Evolutionary conservation across 2,113 vertebrate species (phyloP).

Genomic region (Gambusia holbrooki): DNA sequence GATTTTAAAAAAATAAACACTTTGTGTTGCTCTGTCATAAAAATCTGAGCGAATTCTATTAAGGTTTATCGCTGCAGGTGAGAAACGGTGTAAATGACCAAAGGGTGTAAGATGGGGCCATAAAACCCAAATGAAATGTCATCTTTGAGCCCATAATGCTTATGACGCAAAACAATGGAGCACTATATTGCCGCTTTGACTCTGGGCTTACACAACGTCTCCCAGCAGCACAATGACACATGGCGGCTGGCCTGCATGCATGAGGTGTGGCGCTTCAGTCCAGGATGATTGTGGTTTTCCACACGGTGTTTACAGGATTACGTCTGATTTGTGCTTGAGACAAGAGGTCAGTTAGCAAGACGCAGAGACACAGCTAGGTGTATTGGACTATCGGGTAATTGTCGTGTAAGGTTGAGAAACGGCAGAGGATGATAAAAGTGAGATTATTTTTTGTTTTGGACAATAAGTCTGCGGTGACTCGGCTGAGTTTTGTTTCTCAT

Average conservation of each 20-base stretch:
- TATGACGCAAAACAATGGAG: constrained; percentile 23
- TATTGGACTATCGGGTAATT: constrained; percentile 20
- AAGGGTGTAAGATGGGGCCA: neutral
- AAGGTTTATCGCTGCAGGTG: too few species aligned
- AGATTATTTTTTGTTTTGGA: constrained; percentile 36
- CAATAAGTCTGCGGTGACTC: neutral
- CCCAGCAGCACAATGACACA: constrained; percentile 46
- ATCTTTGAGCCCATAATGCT: constrained; percentile 42
- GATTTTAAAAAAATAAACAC: neutral
- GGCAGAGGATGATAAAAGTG: constrained; percentile 28
- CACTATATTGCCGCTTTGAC: constrained; percentile 34
- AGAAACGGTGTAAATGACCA: neutral
- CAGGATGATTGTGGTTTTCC: constrained; percentile 42
- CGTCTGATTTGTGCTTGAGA: constrained; percentile 31
- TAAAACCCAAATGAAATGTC: constrained; percentile 43
- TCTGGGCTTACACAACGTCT: constrained; percentile 30
- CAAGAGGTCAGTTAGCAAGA: constrained; percentile 34
- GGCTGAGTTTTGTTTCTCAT: neutral
- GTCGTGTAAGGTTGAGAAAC: constrained; percentile 23
- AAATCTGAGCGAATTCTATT: neutral
- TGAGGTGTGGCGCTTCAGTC: constrained; percentile 55
- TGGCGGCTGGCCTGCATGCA: constrained; percentile 13
- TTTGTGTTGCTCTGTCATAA: neutral
- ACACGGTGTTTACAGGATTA: constrained; percentile 66
- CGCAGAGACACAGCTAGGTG: constrained; percentile 3